These are phyloP conservation scores for Oxyura jamaicensis DNA, from an alignment of 2,113 vertebrate species.

Conservation along the genomic window DNA sequence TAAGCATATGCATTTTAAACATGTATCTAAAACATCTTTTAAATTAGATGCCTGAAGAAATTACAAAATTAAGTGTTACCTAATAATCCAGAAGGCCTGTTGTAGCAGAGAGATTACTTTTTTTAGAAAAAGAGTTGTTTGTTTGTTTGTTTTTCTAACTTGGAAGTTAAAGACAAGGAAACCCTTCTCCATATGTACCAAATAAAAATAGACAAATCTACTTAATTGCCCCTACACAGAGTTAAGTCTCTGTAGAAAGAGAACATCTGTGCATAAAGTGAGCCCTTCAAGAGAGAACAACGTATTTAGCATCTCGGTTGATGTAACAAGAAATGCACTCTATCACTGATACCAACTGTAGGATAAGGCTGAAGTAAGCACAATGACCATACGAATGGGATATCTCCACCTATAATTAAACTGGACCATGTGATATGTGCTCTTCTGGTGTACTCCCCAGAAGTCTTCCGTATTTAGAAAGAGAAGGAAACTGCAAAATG, in stretches of 20 bases:
- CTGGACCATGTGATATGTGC: neutral
- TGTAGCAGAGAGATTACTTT: neutral
- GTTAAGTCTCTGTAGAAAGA: neutral
- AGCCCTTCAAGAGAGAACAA: neutral
- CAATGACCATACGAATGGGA: neutral
- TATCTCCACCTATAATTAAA: neutral
- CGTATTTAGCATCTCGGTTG: neutral
- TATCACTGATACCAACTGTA: neutral
- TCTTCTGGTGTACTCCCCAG: neutral
- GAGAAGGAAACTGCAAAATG: neutral
- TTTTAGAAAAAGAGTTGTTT: neutral
- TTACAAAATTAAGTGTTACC: neutral
- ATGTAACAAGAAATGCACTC: neutral
- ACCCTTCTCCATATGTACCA: neutral
- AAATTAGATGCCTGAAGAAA: neutral
- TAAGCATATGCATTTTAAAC: neutral
- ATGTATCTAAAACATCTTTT: neutral
- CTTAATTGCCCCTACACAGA: neutral
- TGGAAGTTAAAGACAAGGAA: neutral
- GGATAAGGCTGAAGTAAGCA: neutral
- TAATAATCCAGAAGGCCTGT: neutral
- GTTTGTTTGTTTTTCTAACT: neutral
- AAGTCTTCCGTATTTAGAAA: neutral
- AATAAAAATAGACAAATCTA: neutral
- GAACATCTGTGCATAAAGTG: neutral